Percentiles rank a stretch among this genome's conserved stretches.
phyloP scores from a whole-genome alignment of 2,888 invertebrate species.

The Drosophila mayaguana region DNA sequence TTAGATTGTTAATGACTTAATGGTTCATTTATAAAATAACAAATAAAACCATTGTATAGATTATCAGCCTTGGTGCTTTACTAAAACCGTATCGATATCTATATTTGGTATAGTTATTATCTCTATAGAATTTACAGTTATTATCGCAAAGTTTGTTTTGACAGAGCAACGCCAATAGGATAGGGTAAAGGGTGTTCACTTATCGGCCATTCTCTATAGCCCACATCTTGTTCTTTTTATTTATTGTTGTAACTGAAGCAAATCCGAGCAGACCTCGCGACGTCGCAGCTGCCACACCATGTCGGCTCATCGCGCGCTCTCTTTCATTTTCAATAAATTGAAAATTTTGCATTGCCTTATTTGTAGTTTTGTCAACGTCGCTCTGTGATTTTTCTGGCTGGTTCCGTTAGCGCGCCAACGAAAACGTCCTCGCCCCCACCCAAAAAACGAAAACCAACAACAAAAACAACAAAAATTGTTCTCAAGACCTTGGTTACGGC shows the following conservation, averaged over 20 bases:
- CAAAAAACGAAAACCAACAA: slow-evolving; percentile 27
- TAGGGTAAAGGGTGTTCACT: slow-evolving; percentile 17
- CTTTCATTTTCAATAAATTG: slow-evolving; percentile 65
- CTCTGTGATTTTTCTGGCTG: slow-evolving; percentile 54
- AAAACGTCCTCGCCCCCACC: slow-evolving; percentile 47
- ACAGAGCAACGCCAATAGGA: neutral
- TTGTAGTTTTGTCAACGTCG: slow-evolving; percentile 71
- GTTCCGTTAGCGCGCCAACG: slow-evolving; percentile 50
- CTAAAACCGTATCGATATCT: neutral
- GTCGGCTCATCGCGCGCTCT: slow-evolving; percentile 47
- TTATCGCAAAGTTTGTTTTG: slow-evolving; percentile 2
- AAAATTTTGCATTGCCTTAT: slow-evolving; percentile 77
- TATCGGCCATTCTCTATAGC: neutral
- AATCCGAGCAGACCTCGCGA: slow-evolving; percentile 74
- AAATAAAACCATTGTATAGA: neutral
- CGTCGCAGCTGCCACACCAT: slow-evolving; percentile 58
- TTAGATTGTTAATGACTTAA: neutral
- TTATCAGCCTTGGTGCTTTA: neutral
- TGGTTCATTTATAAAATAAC: neutral
- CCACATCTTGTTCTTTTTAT: slow-evolving; percentile 44
- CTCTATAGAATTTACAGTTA: neutral
- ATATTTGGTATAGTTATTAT: neutral
- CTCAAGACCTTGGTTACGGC: slow-evolving; percentile 59
- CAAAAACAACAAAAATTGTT: slow-evolving; percentile 55
- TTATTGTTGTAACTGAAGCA: slow-evolving; percentile 74